Conservation (phyloP, 1,140 invertebrate species). For the Sesamia nonagrioides region DNA sequence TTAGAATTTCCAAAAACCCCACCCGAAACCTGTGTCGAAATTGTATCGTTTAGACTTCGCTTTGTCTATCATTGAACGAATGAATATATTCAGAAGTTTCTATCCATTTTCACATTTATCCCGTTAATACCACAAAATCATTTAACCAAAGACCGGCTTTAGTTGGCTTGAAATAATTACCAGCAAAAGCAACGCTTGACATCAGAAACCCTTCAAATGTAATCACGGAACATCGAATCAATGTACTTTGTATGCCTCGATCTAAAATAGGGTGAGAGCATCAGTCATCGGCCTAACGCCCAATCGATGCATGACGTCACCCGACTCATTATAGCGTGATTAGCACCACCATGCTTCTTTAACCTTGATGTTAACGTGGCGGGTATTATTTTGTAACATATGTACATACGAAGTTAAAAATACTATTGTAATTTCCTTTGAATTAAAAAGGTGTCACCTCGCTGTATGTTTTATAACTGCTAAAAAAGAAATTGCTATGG, state of each 20-base stretch:
- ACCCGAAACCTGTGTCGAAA: no score
- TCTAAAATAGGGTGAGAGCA: constrained; percentile 14
- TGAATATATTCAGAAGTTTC: no score
- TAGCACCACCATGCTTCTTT: background rate
- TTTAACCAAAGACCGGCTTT: background rate
- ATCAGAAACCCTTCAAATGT: constrained; percentile 23
- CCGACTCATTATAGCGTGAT: constrained; percentile 5
- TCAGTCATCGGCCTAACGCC: constrained; percentile 15
- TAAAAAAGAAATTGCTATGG: no score
- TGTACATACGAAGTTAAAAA: background rate
- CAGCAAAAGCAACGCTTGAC: constrained; percentile 18
- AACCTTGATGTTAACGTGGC: constrained; percentile 13
- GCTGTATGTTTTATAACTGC: background rate
- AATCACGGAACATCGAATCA: background rate
- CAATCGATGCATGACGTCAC: constrained; percentile 40
- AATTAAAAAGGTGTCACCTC: background rate
- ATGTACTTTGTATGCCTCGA: background rate
- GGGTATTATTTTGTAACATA: constrained; percentile 4
- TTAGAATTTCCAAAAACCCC: no score
- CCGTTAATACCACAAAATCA: background rate
- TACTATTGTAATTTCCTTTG: background rate
- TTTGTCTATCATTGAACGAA: no score
- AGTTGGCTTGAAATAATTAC: constrained; percentile 9
- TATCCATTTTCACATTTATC: background rate
- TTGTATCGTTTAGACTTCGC: no score